Base-by-base conservation (phyloP, 2,888 invertebrate genomes). In the Rhagonycha lutea region DNA sequence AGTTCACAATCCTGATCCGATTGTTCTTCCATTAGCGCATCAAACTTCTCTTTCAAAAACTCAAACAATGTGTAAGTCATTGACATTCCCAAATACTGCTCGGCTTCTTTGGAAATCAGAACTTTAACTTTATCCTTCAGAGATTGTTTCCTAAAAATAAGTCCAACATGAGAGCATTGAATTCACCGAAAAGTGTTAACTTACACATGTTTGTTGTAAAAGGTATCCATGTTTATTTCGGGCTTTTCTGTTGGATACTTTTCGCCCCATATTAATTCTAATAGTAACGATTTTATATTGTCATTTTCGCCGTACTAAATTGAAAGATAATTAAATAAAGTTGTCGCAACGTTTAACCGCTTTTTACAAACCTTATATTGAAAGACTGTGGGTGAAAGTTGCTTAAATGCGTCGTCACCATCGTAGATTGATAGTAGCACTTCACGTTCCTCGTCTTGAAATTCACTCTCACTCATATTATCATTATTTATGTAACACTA, bases 21-120 rank as follows among this genome's bases (percentile, higher is more conserved):
- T 86, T 97, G 96, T 0, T 91, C 91, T 0, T 90, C 89, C 9
- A 96, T 88, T 71, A 98, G 86, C 70, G 94, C 93, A 0, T 92
- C 88, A 32, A 92, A 90, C 83, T 93, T 94, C 86, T 98, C 98
- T 86, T 96, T 96, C 14, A 96, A 90, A 86, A 93, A 95, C 88
- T 98, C 98, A 86, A 98, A 96, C 71, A 98, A 88, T 0, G 97
- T 95, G 85, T 96, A 98, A 0, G 97, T 98, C 97, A 98, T 97
- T 3, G 97, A 96, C 88, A 94, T 94, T 0, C 97, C 98, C 14
- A 96, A 83, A 91, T 95, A 94, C 82, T 95, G 94, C 61, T 95
- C 92, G 0, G 95, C 95, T 87, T 96, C 96, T 11, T 90, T 88
- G 12, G 89, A 88, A 0, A 96, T 87, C 70, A 90, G 89, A 9